phyloP scores from a whole-genome alignment of 2,888 invertebrate species.

The Scelioninae gen. 1 region DNA sequence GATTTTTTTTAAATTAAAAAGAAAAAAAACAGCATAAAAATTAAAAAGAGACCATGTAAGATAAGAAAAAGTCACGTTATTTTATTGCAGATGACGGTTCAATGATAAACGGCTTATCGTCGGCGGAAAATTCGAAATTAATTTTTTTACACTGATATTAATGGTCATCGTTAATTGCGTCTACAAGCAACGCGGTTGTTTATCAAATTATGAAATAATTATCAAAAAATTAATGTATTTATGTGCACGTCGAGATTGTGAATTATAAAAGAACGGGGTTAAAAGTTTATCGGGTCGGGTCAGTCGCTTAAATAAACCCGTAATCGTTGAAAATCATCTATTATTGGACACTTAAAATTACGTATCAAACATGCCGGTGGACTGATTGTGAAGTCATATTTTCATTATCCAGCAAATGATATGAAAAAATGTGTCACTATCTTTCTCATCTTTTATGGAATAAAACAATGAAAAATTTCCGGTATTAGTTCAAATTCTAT shows the following conservation, averaged over 20 bases:
- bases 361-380: too few relatives aligned
- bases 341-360: slow-evolving; percentile 46
- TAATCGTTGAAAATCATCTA: slow-evolving; percentile 56
- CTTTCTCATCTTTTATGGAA: too few relatives aligned
- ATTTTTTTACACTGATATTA: slow-evolving; percentile 22
- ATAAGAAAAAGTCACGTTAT: not conserved
- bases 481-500: too few relatives aligned
- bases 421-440: too few relatives aligned
- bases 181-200: slow-evolving; percentile 2
- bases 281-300: slow-evolving; percentile 77
- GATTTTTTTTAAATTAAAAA: too few relatives aligned
- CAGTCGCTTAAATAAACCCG: slow-evolving; percentile 70
- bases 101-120: slow-evolving; percentile 28
- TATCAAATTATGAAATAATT: slow-evolving; percentile 43
- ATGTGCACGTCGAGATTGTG: slow-evolving; percentile 11
- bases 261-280: slow-evolving; percentile 71
- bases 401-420: too few relatives aligned
- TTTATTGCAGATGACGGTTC: not conserved
- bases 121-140: slow-evolving; percentile 17
- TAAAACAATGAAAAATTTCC: too few relatives aligned
- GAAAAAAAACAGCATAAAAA: slow-evolving; percentile 1
- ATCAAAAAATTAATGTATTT: slow-evolving; percentile 11
- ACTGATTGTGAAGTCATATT: too few relatives aligned
- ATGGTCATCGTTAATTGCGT: slow-evolving; percentile 23
- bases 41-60: not conserved